Percentiles rank a stretch among this genome's conserved stretches.
Conservation (phyloP, 1,140 invertebrate genomes). For the Lepidostoma basale region DNA sequence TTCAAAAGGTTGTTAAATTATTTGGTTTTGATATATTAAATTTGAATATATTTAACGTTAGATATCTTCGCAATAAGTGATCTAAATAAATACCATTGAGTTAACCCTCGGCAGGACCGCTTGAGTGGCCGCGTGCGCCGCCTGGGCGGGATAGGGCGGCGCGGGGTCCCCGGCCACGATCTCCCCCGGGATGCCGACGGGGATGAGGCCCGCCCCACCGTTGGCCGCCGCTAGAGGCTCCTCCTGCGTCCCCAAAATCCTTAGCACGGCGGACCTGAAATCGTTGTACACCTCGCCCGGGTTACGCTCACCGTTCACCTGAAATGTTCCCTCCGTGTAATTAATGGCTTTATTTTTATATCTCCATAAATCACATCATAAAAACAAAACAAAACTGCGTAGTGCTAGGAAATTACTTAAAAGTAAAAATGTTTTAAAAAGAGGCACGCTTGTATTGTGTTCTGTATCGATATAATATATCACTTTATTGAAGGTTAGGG, state of each 20-base stretch:
- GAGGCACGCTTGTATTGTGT: too few relatives aligned
- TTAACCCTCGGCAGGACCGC: conserved; percentile 49
- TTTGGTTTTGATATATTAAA: too few relatives aligned
- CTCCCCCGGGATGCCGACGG: conserved; percentile 62
- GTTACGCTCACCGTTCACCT: conserved; percentile 84
- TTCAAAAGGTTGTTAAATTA: too few relatives aligned
- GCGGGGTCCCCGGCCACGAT: conserved; percentile 64
- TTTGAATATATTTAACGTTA: too few relatives aligned
- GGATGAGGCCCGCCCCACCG: conserved; percentile 61
- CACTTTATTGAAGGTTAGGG: too few relatives aligned
- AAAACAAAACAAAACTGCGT: too few relatives aligned
- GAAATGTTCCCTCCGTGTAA: conserved; percentile 1
- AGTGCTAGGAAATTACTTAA: too few relatives aligned
- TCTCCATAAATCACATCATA: too few relatives aligned
- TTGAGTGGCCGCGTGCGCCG: conserved; percentile 42
- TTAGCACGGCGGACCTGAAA: conserved; percentile 74
- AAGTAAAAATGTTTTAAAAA: too few relatives aligned
- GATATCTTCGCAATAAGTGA: neutral
- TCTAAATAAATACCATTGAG: conserved; percentile 49
- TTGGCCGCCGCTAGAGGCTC: conserved; percentile 64
- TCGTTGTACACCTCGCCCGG: conserved; percentile 82
- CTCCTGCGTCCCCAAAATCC: conserved; percentile 70
- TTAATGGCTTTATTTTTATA: too few relatives aligned
- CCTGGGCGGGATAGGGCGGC: conserved; percentile 46
- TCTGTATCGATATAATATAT: too few relatives aligned